Conservation (phyloP, 92 coral and sea anemone species). For the Hydrozoanthus gracilis region DNA sequence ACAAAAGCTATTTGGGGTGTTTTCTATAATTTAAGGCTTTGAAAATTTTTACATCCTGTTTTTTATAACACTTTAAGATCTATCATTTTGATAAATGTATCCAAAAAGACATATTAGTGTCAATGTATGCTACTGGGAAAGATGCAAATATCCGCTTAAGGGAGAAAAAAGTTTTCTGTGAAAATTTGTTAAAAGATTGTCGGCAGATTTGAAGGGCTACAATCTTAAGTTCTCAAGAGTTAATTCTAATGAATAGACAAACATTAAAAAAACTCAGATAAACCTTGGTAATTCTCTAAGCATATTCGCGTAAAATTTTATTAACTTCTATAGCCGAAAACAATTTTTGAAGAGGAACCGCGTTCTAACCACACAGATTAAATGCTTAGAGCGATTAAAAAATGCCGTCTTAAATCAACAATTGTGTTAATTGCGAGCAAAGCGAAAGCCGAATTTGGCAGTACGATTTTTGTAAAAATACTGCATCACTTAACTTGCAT, state of each 20-base stretch:
- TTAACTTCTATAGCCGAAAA: conserved; percentile 6
- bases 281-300: conserved; percentile 27
- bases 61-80: conserved; percentile 31
- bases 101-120: conserved; percentile 33
- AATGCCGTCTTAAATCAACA: conserved; percentile 22
- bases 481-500: not conserved
- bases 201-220: conserved; percentile 28
- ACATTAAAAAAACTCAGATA: conserved; percentile 10
- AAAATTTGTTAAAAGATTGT: conserved; percentile 30
- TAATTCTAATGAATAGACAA: conserved; percentile 4
- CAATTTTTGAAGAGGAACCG: not conserved
- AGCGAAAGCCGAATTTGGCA: conserved; percentile 4
- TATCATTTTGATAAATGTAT: conserved; percentile 25
- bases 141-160: conserved; percentile 35
- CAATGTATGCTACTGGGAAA: conserved; percentile 22
- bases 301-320: not conserved
- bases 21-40: conserved; percentile 10
- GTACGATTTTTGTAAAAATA: conserved; percentile 3
- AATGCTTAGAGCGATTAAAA: not conserved
- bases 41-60: conserved; percentile 30
- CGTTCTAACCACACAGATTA: not conserved
- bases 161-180: not conserved
- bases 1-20: conserved; percentile 4
- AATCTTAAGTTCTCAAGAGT: conserved; percentile 31
- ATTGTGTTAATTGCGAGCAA: conserved; percentile 7